These are phyloP conservation scores for Trichacis sp. DNA, from an alignment of 2,888 invertebrate species.

Conservation along the genomic window DNA sequence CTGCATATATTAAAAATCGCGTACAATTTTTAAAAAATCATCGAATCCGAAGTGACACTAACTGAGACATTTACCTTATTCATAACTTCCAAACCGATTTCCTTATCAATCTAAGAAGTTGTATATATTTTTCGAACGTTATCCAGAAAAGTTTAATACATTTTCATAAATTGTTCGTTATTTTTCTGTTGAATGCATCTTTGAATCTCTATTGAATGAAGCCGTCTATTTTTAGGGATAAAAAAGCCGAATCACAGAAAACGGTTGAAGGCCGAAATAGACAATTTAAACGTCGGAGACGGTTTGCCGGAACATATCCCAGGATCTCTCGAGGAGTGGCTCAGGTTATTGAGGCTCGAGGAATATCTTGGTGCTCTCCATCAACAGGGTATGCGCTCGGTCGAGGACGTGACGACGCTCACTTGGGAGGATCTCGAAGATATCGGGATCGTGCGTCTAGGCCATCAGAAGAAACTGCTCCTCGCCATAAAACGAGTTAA, in stretches of 20 bases:
- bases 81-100: no score
- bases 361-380: constrained; percentile 92
- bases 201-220: no score
- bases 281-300: constrained; percentile 92
- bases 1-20: no score
- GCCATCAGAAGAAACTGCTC: constrained; percentile 98
- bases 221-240: constrained; percentile 74
- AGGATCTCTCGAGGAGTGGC: constrained; percentile 94
- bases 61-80: no score
- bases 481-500: constrained; percentile 97
- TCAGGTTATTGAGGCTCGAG: constrained; percentile 88
- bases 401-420: constrained; percentile 93
- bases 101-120: no score
- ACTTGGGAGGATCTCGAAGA: constrained; percentile 99
- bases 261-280: constrained; percentile 95
- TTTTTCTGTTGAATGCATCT: no score
- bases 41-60: no score
- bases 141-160: no score
- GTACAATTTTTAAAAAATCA: no score
- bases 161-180: no score
- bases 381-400: constrained; percentile 93
- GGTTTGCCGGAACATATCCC: constrained; percentile 96
- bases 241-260: constrained; percentile 98
- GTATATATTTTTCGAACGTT: no score
- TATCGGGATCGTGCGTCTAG: constrained; percentile 91